phyloP scores from a whole-genome alignment of 2,113 vertebrate genomes.

The Gavia stellata region DNA sequence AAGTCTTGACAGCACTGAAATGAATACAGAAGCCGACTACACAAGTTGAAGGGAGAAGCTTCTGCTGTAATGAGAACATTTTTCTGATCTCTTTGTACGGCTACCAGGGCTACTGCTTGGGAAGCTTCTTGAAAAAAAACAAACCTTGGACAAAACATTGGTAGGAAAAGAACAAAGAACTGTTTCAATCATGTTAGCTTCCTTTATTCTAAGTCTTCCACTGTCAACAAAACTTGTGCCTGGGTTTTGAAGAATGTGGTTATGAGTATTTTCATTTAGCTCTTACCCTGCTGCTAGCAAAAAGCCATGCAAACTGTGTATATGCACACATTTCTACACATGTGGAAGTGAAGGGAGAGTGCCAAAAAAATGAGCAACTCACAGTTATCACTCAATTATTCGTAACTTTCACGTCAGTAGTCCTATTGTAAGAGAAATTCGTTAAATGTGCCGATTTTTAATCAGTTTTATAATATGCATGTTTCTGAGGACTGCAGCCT shows the following conservation, averaged over 20 bases:
- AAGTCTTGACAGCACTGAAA: background rate
- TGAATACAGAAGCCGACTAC: background rate
- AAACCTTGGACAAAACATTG: background rate
- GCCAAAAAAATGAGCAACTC: background rate
- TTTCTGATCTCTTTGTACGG: background rate
- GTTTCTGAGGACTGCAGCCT: background rate
- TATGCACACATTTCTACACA: fast-evolving
- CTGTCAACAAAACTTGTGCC: background rate
- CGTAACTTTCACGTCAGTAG: background rate
- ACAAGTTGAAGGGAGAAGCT: background rate
- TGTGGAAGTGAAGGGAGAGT: background rate
- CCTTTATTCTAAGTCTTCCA: background rate
- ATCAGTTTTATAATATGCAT: background rate
- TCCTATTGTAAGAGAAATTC: background rate
- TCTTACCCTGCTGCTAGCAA: background rate
- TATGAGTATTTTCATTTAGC: background rate
- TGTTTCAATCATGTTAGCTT: background rate
- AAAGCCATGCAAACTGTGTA: background rate
- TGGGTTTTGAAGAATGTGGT: background rate
- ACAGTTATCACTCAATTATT: background rate
- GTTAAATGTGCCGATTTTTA: background rate
- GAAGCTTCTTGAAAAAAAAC: background rate
- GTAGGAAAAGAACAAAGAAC: background rate
- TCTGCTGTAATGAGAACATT: background rate
- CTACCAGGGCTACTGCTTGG: background rate